Percentiles rank a stretch among this genome's conserved stretches.
Evolutionary conservation across 2,113 vertebrate genomes (phyloP).

Genomic region (Paraplagusia blochii): DNA sequence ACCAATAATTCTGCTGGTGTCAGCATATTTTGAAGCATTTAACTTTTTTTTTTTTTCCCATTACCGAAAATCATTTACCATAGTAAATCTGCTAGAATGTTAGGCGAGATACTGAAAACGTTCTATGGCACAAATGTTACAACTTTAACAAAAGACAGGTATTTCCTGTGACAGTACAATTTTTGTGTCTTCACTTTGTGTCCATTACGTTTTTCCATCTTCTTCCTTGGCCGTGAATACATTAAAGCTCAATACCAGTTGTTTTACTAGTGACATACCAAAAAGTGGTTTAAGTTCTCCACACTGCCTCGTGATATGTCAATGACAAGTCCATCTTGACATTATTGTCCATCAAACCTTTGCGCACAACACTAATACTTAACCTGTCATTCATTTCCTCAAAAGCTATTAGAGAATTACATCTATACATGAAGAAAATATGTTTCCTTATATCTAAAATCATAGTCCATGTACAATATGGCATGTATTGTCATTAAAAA

Average conservation of each 20-base stretch:
- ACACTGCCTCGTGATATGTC: conserved; percentile 40
- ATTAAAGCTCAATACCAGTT: conserved; percentile 18
- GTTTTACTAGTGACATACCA: conserved; percentile 14
- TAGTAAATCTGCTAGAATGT: too few species aligned
- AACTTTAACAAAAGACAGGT: neutral
- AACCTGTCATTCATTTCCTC: conserved; percentile 70
- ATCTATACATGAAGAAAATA: conserved; percentile 69
- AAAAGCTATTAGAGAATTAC: conserved; percentile 71
- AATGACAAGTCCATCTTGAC: too few species aligned
- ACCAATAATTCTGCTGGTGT: neutral
- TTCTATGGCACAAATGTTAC: conserved; percentile 10
- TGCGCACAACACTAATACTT: conserved; percentile 69
- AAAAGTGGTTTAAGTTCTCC: conserved; percentile 6
- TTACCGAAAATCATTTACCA: too few species aligned
- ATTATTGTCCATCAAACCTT: conserved; percentile 47
- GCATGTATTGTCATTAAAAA: conserved; percentile 66
- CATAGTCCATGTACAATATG: conserved; percentile 65
- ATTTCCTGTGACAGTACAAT: neutral
- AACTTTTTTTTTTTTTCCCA: too few species aligned
- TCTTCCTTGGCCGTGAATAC: conserved; percentile 15
- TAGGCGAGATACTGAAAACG: conserved; percentile 39
- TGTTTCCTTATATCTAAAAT: conserved; percentile 68
- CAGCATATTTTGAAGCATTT: too few species aligned
- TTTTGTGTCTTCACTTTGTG: conserved; percentile 8
- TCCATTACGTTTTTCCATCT: conserved; percentile 6